phyloP scores from a whole-genome alignment of 2,888 invertebrate genomes.

The Artemia sp. region DNA sequence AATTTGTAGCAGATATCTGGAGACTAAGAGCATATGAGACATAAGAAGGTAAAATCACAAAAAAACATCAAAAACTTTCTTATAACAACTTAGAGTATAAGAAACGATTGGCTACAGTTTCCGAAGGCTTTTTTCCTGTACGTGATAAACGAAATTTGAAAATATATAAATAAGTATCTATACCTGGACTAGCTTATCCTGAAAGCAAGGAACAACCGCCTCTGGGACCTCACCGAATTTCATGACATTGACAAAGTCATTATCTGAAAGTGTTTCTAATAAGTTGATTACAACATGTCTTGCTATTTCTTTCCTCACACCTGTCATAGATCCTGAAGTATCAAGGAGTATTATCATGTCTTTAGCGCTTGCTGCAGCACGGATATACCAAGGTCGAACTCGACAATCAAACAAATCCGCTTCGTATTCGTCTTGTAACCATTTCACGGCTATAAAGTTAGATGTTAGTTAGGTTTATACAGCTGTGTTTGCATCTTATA shows the following conservation, averaged over 20 bases:
- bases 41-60: no score
- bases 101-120: no score
- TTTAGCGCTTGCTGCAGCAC: slow-evolving; percentile 93
- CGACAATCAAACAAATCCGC: slow-evolving; percentile 84
- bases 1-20: no score
- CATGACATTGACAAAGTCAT: slow-evolving; percentile 89
- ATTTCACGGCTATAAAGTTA: slow-evolving; percentile 43
- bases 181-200: slow-evolving; percentile 70
- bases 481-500: background rate
- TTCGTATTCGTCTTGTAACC: slow-evolving; percentile 37
- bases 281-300: slow-evolving; percentile 71
- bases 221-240: slow-evolving; percentile 52
- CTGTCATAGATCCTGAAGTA: slow-evolving; percentile 90
- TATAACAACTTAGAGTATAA: no score
- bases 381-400: slow-evolving; percentile 84
- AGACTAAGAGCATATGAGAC: no score
- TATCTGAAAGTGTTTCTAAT: slow-evolving; percentile 85
- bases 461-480: background rate
- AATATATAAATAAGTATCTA: slow-evolving; percentile 27
- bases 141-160: background rate
- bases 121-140: background rate
- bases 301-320: slow-evolving; percentile 74
- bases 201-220: slow-evolving; percentile 68
- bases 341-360: slow-evolving; percentile 90
- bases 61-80: no score